Base-by-base conservation (phyloP, 2,797 vertebrate genomes). In the Amblyopsis hoosieri region DNA sequence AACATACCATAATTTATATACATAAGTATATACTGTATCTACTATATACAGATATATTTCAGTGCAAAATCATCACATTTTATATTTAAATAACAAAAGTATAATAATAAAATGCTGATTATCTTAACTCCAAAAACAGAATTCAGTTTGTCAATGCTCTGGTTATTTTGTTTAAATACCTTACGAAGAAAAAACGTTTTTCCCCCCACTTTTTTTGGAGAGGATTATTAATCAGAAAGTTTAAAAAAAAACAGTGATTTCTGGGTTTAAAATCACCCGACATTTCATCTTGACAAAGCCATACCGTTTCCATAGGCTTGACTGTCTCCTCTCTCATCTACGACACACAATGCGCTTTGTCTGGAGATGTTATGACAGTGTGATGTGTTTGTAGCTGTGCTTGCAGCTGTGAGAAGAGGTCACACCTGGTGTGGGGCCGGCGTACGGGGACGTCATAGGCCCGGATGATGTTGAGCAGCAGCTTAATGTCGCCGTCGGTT, bases 371-470 rank as follows among this genome's bases (percentile, higher is more conserved):
- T 9, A 23, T 14, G 11, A 52, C 11, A 19, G 9, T 19, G 50
- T 52, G 15, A 52, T 54, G 12, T 2, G 14, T 0, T 3, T 42
- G 33, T 3, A 10, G n/a, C 13, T 31, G 10, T 54, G 19, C 53
- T 19, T 29, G 12, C 23, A 45, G 19, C 23, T n/a, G 2, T 12
- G 13, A 2, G 13, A 2, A 13, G 5, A 12, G 8, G 42, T 31
- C 80, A 72, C 54, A 89, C 89, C 59, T 85, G 82, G 13, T 69
- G 42, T 79, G 80, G 1, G 90, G 89, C 71, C 93, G 95, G 67
- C 97, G 94, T 66, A 95, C 70, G 0, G 98, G 98, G 68, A 99
- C 90, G 79, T 98, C 94, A 1, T 96, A 98, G 13, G 96, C 98
- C 76, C 96, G 89, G 75, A 98, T 68, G 58, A 99, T 81, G 86